Evolutionary conservation across 2,888 invertebrate species (phyloP), one percentile per base, ranked within the genome.

Genomic region (Dolichopus griseipennis): DNA sequence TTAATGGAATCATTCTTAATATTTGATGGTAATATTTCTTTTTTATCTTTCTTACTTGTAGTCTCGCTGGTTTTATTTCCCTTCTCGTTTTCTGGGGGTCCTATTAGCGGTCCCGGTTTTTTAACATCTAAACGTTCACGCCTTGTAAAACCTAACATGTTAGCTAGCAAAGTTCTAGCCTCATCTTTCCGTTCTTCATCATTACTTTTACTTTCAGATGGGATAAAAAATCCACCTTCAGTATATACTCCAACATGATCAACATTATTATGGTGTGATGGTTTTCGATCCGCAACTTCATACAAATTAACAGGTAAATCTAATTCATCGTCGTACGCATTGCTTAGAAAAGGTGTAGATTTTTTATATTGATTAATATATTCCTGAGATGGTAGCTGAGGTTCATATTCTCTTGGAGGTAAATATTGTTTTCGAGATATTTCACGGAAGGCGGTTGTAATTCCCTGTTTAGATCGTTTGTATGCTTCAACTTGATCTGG

Each of bases 81-180:
- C 72, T 72, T 12, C 74, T 72, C 37, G 8, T 8, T 8, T 15
- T 9, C 6, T 20, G 78, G 81, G n/a, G 80, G 79, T 21, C 79
- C 80, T 63, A 80, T 88, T 70, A 87, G 88, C 66, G 95, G 95
- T 69, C 95, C 95, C n/a, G 95, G 95, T 83, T 95, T 95, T 83
- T 95, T 95, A 66, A 95, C 95, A 83, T 95, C 95, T 72, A 94
- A 85, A 76, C 95, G 85, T 84, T 95, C 95, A 75, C 90, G 90
- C 75, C 95, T 86, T 75, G 92, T 90, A 83, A 95, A 95, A 71
- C 91, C 93, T 82, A 87, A 84, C 83, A 87, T 87, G 78, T 87
- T 85, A 52, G 83, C 83, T 78, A 89, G 79, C 72, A 86, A 82
- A 77, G 85, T 85, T 77, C 85, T 85, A 72, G 88, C 83, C 67